A percentile compares a stretch with the other conserved stretches of the same genome.
Evolutionary conservation across 2,797 vertebrate species (phyloP).

Genomic region (Ispidina picta): DNA sequence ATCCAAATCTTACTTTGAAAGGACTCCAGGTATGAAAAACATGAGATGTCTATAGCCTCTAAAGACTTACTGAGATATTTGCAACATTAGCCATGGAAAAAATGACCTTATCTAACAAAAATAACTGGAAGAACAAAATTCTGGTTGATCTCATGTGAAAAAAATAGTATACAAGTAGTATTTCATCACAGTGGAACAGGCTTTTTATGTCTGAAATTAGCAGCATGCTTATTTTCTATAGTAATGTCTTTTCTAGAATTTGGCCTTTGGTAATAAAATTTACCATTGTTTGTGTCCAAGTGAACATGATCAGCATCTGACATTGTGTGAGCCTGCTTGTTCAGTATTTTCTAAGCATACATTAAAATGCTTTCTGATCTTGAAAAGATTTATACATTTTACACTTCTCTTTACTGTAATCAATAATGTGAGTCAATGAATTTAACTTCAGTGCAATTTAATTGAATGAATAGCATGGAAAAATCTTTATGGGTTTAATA

Average conservation of each 20-base stretch:
- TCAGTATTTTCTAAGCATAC: neutral
- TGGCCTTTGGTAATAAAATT: neutral
- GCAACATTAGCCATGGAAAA: slow-evolving; percentile 48
- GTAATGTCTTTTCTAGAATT: neutral
- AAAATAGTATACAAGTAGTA: neutral
- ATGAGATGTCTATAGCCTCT: neutral
- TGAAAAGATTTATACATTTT: neutral
- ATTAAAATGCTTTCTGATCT: neutral
- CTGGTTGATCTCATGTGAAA: neutral
- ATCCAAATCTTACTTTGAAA: slow-evolving; percentile 33
- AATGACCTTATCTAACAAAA: slow-evolving; percentile 52
- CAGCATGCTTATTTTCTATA: neutral
- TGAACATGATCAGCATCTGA: neutral
- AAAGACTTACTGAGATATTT: slow-evolving; percentile 36
- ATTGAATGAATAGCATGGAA: neutral
- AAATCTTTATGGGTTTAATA: neutral
- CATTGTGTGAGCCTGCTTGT: neutral
- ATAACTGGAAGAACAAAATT: slow-evolving; percentile 51
- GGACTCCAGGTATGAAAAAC: slow-evolving; percentile 34
- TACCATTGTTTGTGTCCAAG: neutral
- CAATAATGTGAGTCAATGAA: neutral
- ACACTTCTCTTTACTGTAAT: neutral
- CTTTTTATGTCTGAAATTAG: neutral
- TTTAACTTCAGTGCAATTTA: neutral
- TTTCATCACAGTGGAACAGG: neutral